phyloP scores from a whole-genome alignment of 53 echinoderm and acorn worm species.

The Luidia sarsii region DNA sequence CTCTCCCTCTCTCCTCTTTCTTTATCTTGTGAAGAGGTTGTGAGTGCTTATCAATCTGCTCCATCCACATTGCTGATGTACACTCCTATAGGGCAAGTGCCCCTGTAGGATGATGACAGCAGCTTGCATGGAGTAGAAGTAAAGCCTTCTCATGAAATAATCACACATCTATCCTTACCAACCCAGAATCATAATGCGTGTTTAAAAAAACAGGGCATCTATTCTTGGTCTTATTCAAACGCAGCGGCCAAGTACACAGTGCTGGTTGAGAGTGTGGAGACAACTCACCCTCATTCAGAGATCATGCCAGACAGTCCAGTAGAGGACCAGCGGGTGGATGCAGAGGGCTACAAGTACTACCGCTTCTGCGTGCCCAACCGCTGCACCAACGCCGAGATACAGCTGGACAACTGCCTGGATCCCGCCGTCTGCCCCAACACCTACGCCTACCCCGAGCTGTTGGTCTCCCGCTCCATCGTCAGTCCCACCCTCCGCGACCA shows the following conservation, averaged over 20 bases:
- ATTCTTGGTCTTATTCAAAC: neutral
- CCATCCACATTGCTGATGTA: too few species aligned
- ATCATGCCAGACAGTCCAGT: slow-evolving; percentile 12
- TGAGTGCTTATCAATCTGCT: too few species aligned
- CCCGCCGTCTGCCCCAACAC: slow-evolving; percentile 64
- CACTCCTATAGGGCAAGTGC: too few species aligned
- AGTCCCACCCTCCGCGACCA: slow-evolving; percentile 79
- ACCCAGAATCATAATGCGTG: too few species aligned
- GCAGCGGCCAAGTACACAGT: slow-evolving; percentile 75
- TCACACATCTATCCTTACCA: too few species aligned
- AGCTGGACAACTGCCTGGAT: slow-evolving; percentile 75
- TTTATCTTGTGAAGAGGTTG: too few species aligned
- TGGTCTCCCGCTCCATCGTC: slow-evolving; percentile 82
- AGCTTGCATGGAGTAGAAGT: too few species aligned
- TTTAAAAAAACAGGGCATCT: neutral
- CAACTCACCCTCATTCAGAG: slow-evolving; percentile 76
- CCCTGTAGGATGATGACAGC: too few species aligned
- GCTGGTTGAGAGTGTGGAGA: slow-evolving; percentile 38
- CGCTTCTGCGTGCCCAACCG: slow-evolving; percentile 79
- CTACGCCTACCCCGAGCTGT: slow-evolving; percentile 88
- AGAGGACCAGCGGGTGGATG: slow-evolving; percentile 12
- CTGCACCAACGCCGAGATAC: slow-evolving; percentile 65
- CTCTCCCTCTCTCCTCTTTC: too few species aligned
- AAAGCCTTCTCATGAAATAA: too few species aligned
- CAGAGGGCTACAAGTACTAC: slow-evolving; percentile 67